phyloP scores from a whole-genome alignment of 1,140 invertebrate genomes.

The Frieseomelitta varia region DNA sequence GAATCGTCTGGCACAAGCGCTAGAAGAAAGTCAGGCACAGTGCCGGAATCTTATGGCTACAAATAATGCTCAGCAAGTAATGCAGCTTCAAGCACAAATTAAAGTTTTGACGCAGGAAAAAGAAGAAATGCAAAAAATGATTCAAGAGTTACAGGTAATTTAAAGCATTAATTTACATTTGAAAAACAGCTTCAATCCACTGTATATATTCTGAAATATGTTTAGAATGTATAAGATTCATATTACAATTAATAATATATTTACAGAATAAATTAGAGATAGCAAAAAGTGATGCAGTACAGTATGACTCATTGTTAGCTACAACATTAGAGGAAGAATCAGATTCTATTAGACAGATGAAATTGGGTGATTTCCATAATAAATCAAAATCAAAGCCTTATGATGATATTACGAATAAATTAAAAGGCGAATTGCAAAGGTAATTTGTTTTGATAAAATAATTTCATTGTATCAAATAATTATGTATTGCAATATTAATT shows the following conservation, averaged over 20 bases:
- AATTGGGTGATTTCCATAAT: conserved; percentile 72
- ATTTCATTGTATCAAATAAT: not conserved
- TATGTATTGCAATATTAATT: not conserved
- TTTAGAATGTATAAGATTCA: not conserved
- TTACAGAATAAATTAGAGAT: conserved; percentile 73
- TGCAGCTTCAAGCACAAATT: conserved; percentile 72
- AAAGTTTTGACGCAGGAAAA: conserved; percentile 74
- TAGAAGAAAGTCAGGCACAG: conserved; percentile 77
- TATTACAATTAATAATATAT: conserved; percentile 30
- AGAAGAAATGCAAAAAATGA: conserved; percentile 70
- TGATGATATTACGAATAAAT: conserved; percentile 73
- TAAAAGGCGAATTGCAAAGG: conserved; percentile 72
- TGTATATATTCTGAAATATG: not conserved
- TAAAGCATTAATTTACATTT: conserved; percentile 9
- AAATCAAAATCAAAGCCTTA: conserved; percentile 68
- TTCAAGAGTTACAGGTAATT: conserved; percentile 76
- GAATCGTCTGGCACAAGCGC: conserved; percentile 73
- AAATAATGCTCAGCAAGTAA: conserved; percentile 73
- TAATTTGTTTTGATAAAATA: conserved; percentile 28
- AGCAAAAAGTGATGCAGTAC: conserved; percentile 69
- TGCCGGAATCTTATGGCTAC: conserved; percentile 76
- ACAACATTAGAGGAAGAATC: conserved; percentile 73
- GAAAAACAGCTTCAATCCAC: not conserved
- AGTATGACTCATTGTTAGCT: conserved; percentile 70
- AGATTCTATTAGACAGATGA: conserved; percentile 77